Evolutionary conservation across 1,140 invertebrate species (phyloP), one percentile per base, ranked within the genome.

Genomic region (Carposina sasakii): DNA sequence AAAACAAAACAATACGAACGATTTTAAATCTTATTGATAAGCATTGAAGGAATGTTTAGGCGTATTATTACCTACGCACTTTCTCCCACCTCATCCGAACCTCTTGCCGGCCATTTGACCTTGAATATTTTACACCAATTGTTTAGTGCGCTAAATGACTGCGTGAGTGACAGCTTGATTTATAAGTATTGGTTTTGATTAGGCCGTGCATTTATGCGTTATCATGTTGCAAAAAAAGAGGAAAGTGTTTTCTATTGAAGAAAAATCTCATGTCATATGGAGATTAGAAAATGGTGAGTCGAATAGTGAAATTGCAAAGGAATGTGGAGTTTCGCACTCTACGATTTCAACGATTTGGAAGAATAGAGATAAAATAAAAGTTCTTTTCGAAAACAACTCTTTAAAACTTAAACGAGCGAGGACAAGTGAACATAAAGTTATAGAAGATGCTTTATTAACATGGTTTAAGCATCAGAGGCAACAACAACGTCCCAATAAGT

Each of bases 271-370:
- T n/a, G n/a, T n/a, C n/a, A n/a, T n/a, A n/a, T n/a, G n/a, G n/a
- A n/a, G n/a, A n/a, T n/a, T n/a, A n/a, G n/a, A n/a, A n/a, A n/a
- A n/a, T n/a, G n/a, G n/a, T n/a, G n/a, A n/a, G n/a, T n/a, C n/a
- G n/a, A n/a, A n/a, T n/a, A n/a, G n/a, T n/a, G n/a, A n/a, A n/a
- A 13, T 54, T 30, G 50, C 36, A 52, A 54, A 55, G 26, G 52
- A 60, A 63, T 67, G 50, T 64, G 58, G 58, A 30, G 58, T 67
- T 54, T 54, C 59, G 21, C 57, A 63, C 37, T 65, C 64, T 24
- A 70, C 64, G 57, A 70, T 70, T 47, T 68, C 59, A 55, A 65
- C 54, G 17, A 69, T 64, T 56, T 64, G 55, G 57, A 63, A 61
- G 54, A 28, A 57, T 9, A 50, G 55, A 65, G n/a, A 57, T 17